Conservation (phyloP, 2,113 vertebrate species). For the Lagopus leucura region DNA sequence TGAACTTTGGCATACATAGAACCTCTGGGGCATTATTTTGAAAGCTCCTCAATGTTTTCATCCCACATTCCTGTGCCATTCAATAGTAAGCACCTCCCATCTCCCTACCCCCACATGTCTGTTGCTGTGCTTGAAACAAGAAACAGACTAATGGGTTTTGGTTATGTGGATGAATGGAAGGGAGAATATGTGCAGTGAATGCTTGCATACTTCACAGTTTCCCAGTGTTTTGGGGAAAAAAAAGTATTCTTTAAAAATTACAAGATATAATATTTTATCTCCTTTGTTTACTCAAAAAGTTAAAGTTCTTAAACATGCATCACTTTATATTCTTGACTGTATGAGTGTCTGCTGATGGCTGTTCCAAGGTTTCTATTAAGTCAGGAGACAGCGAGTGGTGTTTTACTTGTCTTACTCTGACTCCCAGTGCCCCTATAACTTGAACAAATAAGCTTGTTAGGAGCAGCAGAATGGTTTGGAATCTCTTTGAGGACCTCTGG, state of each 20-base stretch:
- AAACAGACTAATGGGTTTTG: background rate
- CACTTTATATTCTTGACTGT: background rate
- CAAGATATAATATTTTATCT: background rate
- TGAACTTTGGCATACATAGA: background rate
- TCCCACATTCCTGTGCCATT: background rate
- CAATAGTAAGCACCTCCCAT: background rate
- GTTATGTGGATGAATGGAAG: background rate
- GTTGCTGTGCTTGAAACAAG: background rate
- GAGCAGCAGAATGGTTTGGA: constrained; percentile 1
- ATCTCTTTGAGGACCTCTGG: background rate
- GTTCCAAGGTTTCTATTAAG: constrained; percentile 31
- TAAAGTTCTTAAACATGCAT: background rate
- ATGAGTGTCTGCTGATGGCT: background rate
- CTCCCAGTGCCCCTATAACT: background rate
- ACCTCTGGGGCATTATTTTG: constrained; percentile 24
- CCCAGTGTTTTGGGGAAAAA: background rate
- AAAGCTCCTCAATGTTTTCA: constrained; percentile 14
- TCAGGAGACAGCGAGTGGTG: constrained; percentile 30
- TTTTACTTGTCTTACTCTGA: constrained; percentile 38
- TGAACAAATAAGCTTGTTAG: constrained; percentile 16
- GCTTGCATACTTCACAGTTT: background rate
- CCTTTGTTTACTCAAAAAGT: background rate
- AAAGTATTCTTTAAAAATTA: background rate
- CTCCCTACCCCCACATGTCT: background rate
- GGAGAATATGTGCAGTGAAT: background rate